Evolutionary conservation across 2,113 vertebrate species (phyloP), one percentile per base, ranked within the genome.

Genomic region (Phaethornis superciliosus): DNA sequence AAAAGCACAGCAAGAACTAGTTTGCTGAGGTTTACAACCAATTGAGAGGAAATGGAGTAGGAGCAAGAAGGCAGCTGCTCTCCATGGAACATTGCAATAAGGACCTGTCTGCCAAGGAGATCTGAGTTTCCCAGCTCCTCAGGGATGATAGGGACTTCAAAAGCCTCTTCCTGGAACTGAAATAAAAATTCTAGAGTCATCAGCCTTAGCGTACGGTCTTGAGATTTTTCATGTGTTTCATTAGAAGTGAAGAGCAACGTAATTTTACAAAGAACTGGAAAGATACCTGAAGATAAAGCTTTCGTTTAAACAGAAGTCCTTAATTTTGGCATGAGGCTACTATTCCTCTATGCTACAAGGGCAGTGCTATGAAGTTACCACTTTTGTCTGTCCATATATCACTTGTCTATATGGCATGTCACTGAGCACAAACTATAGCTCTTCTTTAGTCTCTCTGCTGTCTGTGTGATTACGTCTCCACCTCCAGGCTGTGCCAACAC

Each of bases 1-100:
- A 90, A 93, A 94, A 83, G 68, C 42, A 59, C 82, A 83, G 51
- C 60, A 83, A 92, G 85, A 83, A 52, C 22, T 49, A 69, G 67
- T 88, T 89, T 88, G 37, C n/a, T 80, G 51, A 72, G 62, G 70
- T 89, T 78, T 87, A 68, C 46, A 80, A 68, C 27, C 72, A 23
- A 85, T 2, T 42, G 62, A 71, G 24, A 87, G 85, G 90, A 91
- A 63, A 70, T 42, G 17, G 87, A 85, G 46, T 32, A 62, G 68
- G 28, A 95, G 28, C 59, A 94, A 80, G 55, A 74, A 91, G 59
- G 68, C 68, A 83, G 46, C 78, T 90, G 63, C 7, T 93, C 26
- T 55, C 22, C 32, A 17, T 70, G 0, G 2, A 74, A 58, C 10
- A 20, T 8, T 0, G 0, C 51, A 67, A 33, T 67, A 70, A 92